A percentile compares a stretch with the other conserved stretches of the same genome.
Evolutionary conservation across 2,888 invertebrate genomes (phyloP).

Genomic region (Meteorus colon): DNA sequence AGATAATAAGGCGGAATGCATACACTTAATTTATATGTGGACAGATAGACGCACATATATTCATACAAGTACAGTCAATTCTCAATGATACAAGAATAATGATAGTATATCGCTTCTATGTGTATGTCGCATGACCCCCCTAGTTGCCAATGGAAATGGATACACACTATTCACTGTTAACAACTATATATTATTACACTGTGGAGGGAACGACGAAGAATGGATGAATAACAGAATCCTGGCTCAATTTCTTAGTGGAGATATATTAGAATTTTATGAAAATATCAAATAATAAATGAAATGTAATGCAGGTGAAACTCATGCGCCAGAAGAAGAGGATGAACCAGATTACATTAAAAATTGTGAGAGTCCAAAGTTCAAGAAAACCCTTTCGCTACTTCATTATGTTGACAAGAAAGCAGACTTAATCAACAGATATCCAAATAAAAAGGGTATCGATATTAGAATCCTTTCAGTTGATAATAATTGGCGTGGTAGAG

Average conservation of each 20-base stretch:
- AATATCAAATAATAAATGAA: neutral
- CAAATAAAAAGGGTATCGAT: conserved; percentile 76
- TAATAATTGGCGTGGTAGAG: conserved; percentile 78
- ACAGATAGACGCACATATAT: conserved; percentile 6
- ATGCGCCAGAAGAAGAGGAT: conserved; percentile 70
- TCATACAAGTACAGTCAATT: neutral
- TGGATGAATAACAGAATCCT: neutral
- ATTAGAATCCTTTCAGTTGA: conserved; percentile 82
- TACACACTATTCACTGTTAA: neutral
- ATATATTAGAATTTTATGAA: neutral
- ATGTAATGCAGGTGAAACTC: conserved; percentile 67
- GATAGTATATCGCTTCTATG: neutral
- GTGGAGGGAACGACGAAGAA: neutral
- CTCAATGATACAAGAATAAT: conserved; percentile 11
- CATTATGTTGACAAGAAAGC: conserved; percentile 76
- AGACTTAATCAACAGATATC: conserved; percentile 77
- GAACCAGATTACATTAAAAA: conserved; percentile 72
- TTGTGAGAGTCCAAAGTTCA: conserved; percentile 79
- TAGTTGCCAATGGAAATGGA: neutral
- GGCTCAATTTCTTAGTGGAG: neutral
- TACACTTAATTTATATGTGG: conserved; percentile 19
- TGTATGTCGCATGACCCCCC: conserved; percentile 14
- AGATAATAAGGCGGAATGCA: conserved; percentile 35
- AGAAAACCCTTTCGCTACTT: conserved; percentile 79
- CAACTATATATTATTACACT: neutral